Conservation (phyloP, 2,888 invertebrate species). For the Nebria salina region DNA sequence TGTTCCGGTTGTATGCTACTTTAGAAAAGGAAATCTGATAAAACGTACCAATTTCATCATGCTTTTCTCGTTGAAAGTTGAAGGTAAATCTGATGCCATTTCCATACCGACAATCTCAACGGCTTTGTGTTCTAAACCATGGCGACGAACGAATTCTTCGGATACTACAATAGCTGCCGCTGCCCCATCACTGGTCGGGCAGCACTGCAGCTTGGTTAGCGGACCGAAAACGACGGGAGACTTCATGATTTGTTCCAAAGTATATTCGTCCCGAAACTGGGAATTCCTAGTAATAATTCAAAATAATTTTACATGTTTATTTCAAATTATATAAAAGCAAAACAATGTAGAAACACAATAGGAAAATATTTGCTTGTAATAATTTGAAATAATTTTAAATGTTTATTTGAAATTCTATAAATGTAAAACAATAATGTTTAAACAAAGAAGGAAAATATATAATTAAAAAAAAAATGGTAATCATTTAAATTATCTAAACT, state of each 20-base stretch:
- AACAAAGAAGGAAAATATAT: no score
- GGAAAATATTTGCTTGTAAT: no score
- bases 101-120: slow-evolving; percentile 97
- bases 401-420: no score
- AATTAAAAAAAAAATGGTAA: no score
- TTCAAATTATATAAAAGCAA: background rate
- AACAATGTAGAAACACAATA: no score
- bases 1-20: no score
- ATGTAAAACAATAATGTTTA: no score
- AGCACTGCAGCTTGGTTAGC: slow-evolving; percentile 95
- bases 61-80: slow-evolving; percentile 84
- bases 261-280: slow-evolving; percentile 92
- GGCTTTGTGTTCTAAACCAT: slow-evolving; percentile 85
- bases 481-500: no score
- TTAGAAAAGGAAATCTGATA: no score
- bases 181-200: slow-evolving; percentile 98
- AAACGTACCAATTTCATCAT: slow-evolving; percentile 76
- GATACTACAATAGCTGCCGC: slow-evolving; percentile 93
- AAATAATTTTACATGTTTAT: background rate
- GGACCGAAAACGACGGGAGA: slow-evolving; percentile 92
- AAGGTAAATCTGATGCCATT: slow-evolving; percentile 92
- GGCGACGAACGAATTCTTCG: slow-evolving; percentile 87
- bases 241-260: slow-evolving; percentile 87
- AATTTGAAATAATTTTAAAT: no score
- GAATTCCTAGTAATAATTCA: slow-evolving; percentile 72